Evolutionary conservation across 1,140 invertebrate genomes (phyloP).

Genomic region (Choristoneura fumiferana): DNA sequence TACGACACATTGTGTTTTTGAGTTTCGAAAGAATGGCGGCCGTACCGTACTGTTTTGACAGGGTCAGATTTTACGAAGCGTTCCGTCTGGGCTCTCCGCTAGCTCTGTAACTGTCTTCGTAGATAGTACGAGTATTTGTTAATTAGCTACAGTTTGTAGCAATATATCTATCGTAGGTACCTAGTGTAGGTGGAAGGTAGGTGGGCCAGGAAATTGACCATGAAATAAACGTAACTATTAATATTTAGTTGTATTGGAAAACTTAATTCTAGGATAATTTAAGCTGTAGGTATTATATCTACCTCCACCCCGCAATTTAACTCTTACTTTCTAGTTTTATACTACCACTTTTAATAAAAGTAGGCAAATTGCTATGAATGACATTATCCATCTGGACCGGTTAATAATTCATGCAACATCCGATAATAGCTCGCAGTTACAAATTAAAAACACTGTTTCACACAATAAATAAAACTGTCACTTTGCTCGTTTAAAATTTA

Average conservation of each 20-base stretch:
- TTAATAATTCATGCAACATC: slow-evolving; percentile 18
- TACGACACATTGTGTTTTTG: slow-evolving; percentile 32
- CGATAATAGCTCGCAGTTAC: slow-evolving; percentile 6
- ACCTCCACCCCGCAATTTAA: no score
- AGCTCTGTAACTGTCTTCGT: background rate
- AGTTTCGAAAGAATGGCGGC: slow-evolving; percentile 33
- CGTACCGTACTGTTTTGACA: slow-evolving; percentile 35
- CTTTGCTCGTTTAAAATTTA: slow-evolving; percentile 15
- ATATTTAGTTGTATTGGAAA: no score
- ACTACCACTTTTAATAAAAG: background rate
- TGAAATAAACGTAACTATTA: no score
- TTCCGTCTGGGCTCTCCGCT: no score
- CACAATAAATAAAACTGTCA: slow-evolving; percentile 5
- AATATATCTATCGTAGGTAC: no score
- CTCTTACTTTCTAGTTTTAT: no score
- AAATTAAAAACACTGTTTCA: slow-evolving; percentile 15
- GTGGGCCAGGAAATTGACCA: no score
- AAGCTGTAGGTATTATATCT: no score
- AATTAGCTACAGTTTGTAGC: slow-evolving; percentile 9
- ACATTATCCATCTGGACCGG: slow-evolving; percentile 8
- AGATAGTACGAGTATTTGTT: background rate
- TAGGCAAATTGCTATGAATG: slow-evolving; percentile 14
- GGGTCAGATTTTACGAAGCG: slow-evolving; percentile 29
- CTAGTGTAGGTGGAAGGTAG: no score
- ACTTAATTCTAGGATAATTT: no score